Evolutionary conservation across 1,140 invertebrate genomes (phyloP), one percentile per base, ranked within the genome.

Genomic region (Glossosoma conforme): DNA sequence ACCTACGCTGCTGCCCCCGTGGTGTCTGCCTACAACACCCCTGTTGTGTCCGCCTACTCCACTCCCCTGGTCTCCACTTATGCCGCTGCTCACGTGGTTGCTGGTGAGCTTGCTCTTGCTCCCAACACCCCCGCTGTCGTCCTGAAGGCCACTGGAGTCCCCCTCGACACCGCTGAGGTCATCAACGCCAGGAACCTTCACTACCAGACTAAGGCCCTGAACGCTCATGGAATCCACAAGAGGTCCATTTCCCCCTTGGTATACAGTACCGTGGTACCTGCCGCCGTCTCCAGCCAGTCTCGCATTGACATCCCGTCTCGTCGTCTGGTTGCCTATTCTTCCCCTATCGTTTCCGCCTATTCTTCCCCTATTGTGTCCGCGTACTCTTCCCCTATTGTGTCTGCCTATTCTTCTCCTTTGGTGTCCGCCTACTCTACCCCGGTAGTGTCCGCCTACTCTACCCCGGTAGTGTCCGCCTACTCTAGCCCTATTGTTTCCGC

Each of bases 121-220:
- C 61, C 68, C 15, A 52, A 58, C 41, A 60, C 49, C 22, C 55
- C 44, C 35, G 48, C 54, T 41, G 45, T 49, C 20, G 20, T 59
- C 9, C 25, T 36, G 22, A 30, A 41, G 18, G 40, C 44, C 25
- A 38, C 33, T 21, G 56, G 52, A 44, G 32, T 71, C 15, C 69
- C 67, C 20, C 56, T 75, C 15, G 70, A 73, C 55, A 74, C 72
- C 15, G 65, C 69, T 47, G 72, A 73, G 25, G 72, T 74, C 1
- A 68, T 74, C 42, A 67, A 74, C 14, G 74, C 75, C 25, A 61
- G 69, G 41, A 65, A 70, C 44, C 70, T 70, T 13, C 65, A 70
- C 59, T 62, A 61, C 46, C 62, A 62, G 36, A 62, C 66, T 19
- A 69, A 67, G 55, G 62, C 64, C 8, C 46, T 69, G 10, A 51